Conservation (phyloP, 2,888 invertebrate genomes). For the Hydrotaea diabolus region DNA sequence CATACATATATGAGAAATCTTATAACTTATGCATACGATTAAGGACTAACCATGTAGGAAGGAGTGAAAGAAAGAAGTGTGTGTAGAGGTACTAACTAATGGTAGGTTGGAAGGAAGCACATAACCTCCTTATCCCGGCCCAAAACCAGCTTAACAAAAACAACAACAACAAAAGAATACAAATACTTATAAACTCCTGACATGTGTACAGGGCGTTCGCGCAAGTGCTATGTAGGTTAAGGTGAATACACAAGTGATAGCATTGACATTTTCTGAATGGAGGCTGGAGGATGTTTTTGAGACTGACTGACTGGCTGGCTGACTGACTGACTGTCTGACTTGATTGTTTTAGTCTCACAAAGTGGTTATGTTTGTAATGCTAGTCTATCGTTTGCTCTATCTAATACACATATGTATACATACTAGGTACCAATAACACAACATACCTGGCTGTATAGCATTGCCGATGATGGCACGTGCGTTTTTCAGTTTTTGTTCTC, state of each 20-base stretch:
- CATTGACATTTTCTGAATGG: constrained; percentile 4
- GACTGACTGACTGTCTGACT: too few relatives aligned
- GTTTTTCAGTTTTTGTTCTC: constrained; percentile 84
- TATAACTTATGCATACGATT: constrained; percentile 13
- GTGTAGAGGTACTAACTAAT: too few relatives aligned
- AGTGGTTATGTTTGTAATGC: background rate
- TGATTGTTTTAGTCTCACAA: too few relatives aligned
- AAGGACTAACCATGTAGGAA: background rate
- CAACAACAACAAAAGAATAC: background rate
- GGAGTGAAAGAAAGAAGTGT: too few relatives aligned
- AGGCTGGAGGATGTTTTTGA: background rate
- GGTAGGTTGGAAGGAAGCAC: background rate
- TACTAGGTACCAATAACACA: too few relatives aligned
- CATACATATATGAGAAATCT: constrained; percentile 39
- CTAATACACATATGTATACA: too few relatives aligned
- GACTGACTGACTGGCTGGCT: too few relatives aligned
- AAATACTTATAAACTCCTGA: background rate
- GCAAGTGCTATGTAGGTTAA: background rate
- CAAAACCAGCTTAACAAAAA: background rate
- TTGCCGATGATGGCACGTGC: constrained; percentile 88
- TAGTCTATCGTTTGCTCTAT: background rate
- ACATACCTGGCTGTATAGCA: constrained; percentile 83
- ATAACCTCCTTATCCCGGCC: constrained; percentile 12
- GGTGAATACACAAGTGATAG: constrained; percentile 8
- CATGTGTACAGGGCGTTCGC: background rate